Conservation (phyloP, 2,113 vertebrate species). For the zebrafish (Danio rerio) region GRCz12tu NC_133199.1:26826001-26826500, state of each 20-base stretch:
- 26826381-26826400: slow-evolving; percentile 54
- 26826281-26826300: slow-evolving; percentile 28
- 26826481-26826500: slow-evolving; percentile 52
- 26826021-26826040: slow-evolving; percentile 57
- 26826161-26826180: slow-evolving; percentile 12
- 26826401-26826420: slow-evolving; percentile 50
- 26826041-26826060: slow-evolving; percentile 45
- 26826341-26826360: slow-evolving; percentile 39
- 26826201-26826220: slow-evolving; percentile 33
- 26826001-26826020: slow-evolving; percentile 52
- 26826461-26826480: slow-evolving; percentile 56
- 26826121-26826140: slow-evolving; percentile 11
- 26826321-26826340: slow-evolving; percentile 22
- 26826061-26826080: slow-evolving; percentile 36
- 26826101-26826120: slow-evolving; percentile 23
- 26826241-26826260: slow-evolving; percentile 49
- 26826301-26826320: slow-evolving; percentile 39
- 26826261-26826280: slow-evolving; percentile 43
- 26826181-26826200: slow-evolving; percentile 25
- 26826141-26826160: neutral
- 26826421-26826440: slow-evolving; percentile 46
- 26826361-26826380: slow-evolving; percentile 45
- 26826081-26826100: slow-evolving; percentile 50
- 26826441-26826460: slow-evolving; percentile 56
- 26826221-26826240: slow-evolving; percentile 35